These are phyloP conservation scores for Naso thynnoides DNA, from an alignment of 2,797 vertebrate species.

Conservation along the genomic window DNA sequence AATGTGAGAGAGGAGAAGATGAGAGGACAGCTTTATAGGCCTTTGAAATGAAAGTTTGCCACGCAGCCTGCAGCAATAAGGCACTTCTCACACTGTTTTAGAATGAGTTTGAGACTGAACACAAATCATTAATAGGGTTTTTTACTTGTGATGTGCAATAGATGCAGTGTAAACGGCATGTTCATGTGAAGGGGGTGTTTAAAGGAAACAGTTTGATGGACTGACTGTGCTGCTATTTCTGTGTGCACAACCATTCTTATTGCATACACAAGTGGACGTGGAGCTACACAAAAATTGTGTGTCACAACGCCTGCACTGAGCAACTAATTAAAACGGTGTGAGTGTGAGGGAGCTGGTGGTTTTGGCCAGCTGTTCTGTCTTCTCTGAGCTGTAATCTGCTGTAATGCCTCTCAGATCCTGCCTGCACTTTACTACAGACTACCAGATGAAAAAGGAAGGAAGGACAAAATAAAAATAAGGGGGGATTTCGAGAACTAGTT, in stretches of 20 bases:
- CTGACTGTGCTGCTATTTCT: conserved; percentile 44
- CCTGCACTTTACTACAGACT: conserved; percentile 34
- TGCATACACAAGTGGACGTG: not conserved
- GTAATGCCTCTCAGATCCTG: conserved; percentile 62
- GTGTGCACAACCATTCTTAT: not conserved
- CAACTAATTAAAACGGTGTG: conserved; percentile 72
- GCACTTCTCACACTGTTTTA: conserved; percentile 56
- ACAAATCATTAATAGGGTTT: conserved; percentile 59
- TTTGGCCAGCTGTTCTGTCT: conserved; percentile 74
- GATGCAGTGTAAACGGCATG: conserved; percentile 45
- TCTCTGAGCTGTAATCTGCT: conserved; percentile 54
- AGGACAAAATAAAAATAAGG: conserved; percentile 24
- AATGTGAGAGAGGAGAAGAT: conserved; percentile 37
- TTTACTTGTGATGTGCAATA: conserved; percentile 40
- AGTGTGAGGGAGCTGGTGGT: conserved; percentile 60
- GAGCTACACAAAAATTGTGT: conserved; percentile 25
- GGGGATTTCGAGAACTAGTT: conserved; percentile 54
- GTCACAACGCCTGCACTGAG: conserved; percentile 31
- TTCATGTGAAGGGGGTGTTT: conserved; percentile 38
- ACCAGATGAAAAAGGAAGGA: conserved; percentile 35
- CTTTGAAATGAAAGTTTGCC: conserved; percentile 60
- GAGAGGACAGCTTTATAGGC: conserved; percentile 59
- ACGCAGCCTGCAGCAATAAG: conserved; percentile 43
- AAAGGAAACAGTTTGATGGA: conserved; percentile 44
- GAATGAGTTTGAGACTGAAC: conserved; percentile 55